Evolutionary conservation across 2,888 invertebrate genomes (phyloP).

Genomic region (Acrocyrtus sp.): DNA sequence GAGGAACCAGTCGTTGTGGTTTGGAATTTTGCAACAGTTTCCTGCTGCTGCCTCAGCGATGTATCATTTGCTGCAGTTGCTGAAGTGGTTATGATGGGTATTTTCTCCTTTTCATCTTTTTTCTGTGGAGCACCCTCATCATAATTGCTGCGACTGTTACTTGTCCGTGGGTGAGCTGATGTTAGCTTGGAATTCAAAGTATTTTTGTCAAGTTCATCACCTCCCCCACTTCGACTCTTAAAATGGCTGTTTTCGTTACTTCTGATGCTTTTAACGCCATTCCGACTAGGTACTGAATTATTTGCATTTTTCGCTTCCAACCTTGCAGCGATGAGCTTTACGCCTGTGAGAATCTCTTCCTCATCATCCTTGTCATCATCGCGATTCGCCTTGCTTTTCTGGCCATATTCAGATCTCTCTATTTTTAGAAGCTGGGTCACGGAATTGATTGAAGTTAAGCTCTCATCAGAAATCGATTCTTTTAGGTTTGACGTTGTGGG

Average conservation of each 20-base stretch:
- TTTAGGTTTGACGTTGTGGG: slow-evolving; percentile 15
- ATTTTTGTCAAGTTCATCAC: not conserved
- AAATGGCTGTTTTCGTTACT: slow-evolving; percentile 10
- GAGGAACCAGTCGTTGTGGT: too few species aligned
- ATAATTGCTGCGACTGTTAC: too few species aligned
- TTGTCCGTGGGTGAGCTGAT: too few species aligned
- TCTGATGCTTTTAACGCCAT: not conserved
- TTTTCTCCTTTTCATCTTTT: too few species aligned
- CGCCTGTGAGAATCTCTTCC: slow-evolving; percentile 18
- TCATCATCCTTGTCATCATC: slow-evolving; percentile 14
- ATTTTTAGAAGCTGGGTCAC: slow-evolving; percentile 38
- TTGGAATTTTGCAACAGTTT: too few species aligned
- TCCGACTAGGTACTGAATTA: not conserved
- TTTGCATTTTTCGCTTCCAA: slow-evolving; percentile 24
- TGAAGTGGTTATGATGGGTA: too few species aligned
- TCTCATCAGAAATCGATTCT: slow-evolving; percentile 28
- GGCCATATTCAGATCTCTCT: slow-evolving; percentile 12
- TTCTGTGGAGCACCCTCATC: too few species aligned
- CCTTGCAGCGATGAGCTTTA: slow-evolving; percentile 28
- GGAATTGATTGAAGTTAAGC: slow-evolving; percentile 33
- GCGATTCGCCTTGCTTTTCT: not conserved
- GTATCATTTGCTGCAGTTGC: too few species aligned
- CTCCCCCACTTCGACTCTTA: too few species aligned
- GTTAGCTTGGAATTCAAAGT: slow-evolving; percentile 4
- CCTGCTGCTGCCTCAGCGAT: too few species aligned